Conservation (phyloP, 2,888 invertebrate genomes). For the Lasioglossum calceatum region DNA sequence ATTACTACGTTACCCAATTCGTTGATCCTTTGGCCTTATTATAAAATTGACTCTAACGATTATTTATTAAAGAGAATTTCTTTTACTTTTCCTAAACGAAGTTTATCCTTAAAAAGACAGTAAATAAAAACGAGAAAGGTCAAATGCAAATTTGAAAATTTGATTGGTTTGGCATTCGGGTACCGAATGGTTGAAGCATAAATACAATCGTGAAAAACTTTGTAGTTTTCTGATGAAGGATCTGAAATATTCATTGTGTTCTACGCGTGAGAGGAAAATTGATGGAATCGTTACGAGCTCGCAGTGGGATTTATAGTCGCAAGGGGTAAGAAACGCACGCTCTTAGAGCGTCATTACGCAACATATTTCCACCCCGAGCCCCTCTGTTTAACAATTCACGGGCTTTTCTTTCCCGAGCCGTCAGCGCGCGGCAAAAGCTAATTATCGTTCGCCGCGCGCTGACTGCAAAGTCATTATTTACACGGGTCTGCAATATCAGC, state of each 20-base stretch:
- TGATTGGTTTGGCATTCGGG: not conserved
- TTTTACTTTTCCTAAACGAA: too few species aligned
- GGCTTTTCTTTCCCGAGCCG: slow-evolving; percentile 50
- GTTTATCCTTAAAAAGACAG: not conserved
- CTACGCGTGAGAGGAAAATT: slow-evolving; percentile 58
- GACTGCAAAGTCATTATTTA: slow-evolving; percentile 66
- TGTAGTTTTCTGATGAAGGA: not conserved
- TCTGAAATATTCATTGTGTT: slow-evolving; percentile 23
- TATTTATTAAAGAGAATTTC: not conserved
- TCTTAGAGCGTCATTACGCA: slow-evolving; percentile 35
- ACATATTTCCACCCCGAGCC: slow-evolving; percentile 27
- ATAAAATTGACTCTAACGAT: not conserved
- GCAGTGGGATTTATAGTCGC: too few species aligned
- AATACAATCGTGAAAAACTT: not conserved
- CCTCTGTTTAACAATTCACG: slow-evolving; percentile 37
- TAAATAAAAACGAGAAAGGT: not conserved
- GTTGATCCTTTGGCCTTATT: too few species aligned
- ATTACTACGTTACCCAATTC: too few species aligned
- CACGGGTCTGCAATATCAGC: slow-evolving; percentile 56
- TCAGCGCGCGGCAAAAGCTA: slow-evolving; percentile 67
- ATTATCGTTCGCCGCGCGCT: slow-evolving; percentile 67
- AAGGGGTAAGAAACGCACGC: slow-evolving; percentile 13
- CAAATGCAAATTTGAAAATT: not conserved
- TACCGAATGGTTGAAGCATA: not conserved
- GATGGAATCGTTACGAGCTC: slow-evolving; percentile 70